phyloP scores from a whole-genome alignment of 1,140 invertebrate genomes.

The Archivesica marissinica region DNA sequence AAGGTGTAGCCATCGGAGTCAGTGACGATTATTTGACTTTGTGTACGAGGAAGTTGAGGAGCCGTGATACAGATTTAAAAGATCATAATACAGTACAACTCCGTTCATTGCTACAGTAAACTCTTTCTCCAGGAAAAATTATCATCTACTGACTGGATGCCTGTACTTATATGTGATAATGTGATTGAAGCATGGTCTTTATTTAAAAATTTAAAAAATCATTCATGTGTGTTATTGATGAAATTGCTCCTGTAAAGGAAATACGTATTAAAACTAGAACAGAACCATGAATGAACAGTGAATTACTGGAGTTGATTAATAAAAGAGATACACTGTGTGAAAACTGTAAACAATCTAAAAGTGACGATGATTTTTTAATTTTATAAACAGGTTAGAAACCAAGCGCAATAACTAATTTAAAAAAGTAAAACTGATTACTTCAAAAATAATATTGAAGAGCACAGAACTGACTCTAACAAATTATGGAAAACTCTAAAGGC shows the following conservation, averaged over 20 bases:
- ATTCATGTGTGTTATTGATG: neutral
- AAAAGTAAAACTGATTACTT: neutral
- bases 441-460: conserved; percentile 9
- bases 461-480: conserved; percentile 7
- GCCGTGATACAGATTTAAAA: neutral
- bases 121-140: neutral
- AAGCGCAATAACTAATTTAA: neutral
- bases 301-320: neutral
- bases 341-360: neutral
- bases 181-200: neutral
- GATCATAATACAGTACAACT: conserved; percentile 5
- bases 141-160: conserved; percentile 20
- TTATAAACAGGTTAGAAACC: conserved; percentile 16
- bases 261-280: neutral
- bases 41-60: neutral
- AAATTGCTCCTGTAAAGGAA: conserved; percentile 15
- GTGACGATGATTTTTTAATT: neutral
- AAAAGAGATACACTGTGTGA: neutral
- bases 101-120: neutral
- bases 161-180: conserved; percentile 2
- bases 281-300: neutral
- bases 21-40: neutral
- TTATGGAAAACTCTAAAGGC: neutral
- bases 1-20: neutral
- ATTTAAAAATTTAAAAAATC: conserved; percentile 1